Conservation (phyloP, 2,797 vertebrate genomes). For the Sphenodon punctatus region DNA sequence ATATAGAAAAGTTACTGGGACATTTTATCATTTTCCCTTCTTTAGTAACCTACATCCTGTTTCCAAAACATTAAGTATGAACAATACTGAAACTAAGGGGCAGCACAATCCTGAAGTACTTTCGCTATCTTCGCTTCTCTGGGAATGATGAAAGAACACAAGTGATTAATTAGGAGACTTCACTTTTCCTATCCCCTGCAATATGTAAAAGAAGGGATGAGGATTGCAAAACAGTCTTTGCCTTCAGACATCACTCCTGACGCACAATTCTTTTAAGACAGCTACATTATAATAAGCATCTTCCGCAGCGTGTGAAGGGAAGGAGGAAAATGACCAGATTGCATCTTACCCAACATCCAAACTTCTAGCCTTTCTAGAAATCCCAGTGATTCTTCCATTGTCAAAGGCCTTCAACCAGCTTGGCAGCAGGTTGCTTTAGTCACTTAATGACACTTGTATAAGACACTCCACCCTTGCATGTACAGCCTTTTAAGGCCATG, state of each 20-base stretch:
- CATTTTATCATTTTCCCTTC: too few species aligned
- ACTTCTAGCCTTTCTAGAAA: neutral
- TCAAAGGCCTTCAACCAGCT: rapidly evolving
- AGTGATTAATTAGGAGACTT: neutral
- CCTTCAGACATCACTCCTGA: neutral
- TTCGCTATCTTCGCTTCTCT: neutral
- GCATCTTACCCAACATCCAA: neutral
- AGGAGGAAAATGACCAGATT: neutral
- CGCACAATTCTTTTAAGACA: neutral
- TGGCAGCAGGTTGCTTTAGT: neutral
- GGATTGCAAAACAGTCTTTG: neutral
- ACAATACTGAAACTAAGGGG: neutral
- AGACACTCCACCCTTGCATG: too few species aligned
- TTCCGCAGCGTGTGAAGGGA: neutral
- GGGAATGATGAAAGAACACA: too few species aligned
- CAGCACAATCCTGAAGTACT: neutral
- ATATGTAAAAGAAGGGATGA: neutral
- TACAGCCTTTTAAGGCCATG: too few species aligned
- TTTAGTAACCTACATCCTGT: neutral
- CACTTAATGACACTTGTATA: neutral
- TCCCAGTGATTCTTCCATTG: neutral
- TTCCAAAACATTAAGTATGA: neutral
- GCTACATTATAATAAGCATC: neutral
- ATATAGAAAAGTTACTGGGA: too few species aligned
- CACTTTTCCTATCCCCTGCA: neutral